phyloP scores from a whole-genome alignment of 2,888 invertebrate genomes.

The Tanytarsus gracilentus region DNA sequence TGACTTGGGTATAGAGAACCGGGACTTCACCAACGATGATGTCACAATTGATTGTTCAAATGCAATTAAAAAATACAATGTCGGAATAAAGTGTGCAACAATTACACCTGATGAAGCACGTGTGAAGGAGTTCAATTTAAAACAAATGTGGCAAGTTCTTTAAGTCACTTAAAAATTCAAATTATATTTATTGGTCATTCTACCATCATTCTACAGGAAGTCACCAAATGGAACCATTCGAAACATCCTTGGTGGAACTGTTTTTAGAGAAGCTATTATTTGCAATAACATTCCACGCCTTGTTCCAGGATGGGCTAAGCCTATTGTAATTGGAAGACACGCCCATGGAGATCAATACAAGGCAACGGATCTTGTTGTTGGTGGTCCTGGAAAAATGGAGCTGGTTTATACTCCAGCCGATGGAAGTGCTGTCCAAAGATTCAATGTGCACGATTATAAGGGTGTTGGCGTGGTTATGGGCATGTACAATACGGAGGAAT shows the following conservation, averaged over 20 bases:
- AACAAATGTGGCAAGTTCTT: constrained; percentile 90
- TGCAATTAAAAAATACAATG: constrained; percentile 93
- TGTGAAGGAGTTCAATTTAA: constrained; percentile 81
- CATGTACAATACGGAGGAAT: constrained; percentile 95
- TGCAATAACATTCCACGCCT: constrained; percentile 91
- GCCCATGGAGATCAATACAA: constrained; percentile 95
- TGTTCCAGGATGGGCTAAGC: constrained; percentile 90
- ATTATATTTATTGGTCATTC: too few species aligned
- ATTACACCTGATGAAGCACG: constrained; percentile 97
- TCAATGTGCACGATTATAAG: constrained; percentile 75
- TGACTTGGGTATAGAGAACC: constrained; percentile 90
- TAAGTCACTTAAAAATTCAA: too few species aligned
- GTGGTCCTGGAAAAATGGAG: constrained; percentile 79
- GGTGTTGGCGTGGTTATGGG: constrained; percentile 86
- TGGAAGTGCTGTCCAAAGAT: constrained; percentile 52
- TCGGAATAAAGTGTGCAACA: constrained; percentile 97
- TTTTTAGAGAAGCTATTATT: constrained; percentile 75
- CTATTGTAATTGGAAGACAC: constrained; percentile 97
- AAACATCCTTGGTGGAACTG: constrained; percentile 73
- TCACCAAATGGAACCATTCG: constrained; percentile 83
- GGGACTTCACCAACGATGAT: constrained; percentile 89
- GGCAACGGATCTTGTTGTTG: constrained; percentile 93
- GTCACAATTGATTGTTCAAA: constrained; percentile 96
- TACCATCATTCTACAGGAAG: too few species aligned
- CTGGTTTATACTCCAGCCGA: constrained; percentile 65